Evolutionary conservation across 2,113 vertebrate species (phyloP).

Genomic region (Aramus guarauna): DNA sequence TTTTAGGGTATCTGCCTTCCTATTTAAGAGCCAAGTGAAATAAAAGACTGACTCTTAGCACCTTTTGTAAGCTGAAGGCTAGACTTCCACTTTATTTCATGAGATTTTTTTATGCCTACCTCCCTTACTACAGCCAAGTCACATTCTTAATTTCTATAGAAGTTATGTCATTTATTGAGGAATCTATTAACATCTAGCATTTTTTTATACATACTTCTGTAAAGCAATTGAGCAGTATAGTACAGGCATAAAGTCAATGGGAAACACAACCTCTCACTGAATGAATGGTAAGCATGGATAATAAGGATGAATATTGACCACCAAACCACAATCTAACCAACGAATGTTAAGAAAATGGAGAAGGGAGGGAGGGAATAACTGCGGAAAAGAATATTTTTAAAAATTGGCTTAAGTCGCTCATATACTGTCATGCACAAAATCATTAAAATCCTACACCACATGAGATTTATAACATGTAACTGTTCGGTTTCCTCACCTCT

Average conservation of each 20-base stretch:
- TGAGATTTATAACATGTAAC: neutral
- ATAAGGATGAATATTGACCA: neutral
- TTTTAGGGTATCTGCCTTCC: neutral
- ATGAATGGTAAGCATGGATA: neutral
- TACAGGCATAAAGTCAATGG: neutral
- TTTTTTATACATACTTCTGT: neutral
- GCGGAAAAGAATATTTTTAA: neutral
- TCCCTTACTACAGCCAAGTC: neutral
- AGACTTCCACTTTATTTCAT: neutral
- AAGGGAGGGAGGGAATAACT: neutral
- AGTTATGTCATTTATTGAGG: neutral
- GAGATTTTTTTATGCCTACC: neutral
- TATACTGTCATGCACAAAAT: neutral
- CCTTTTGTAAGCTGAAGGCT: neutral
- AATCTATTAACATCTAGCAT: neutral
- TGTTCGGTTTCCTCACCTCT: slow-evolving; percentile 74
- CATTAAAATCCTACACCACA: neutral
- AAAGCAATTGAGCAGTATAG: neutral
- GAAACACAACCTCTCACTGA: neutral
- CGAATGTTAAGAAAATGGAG: neutral
- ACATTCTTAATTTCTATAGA: neutral
- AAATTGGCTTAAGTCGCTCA: neutral
- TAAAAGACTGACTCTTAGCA: neutral
- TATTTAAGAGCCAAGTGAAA: neutral
- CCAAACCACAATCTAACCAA: neutral